phyloP scores from a whole-genome alignment of 2,113 vertebrate genomes.

The Gila orcuttii region DNA sequence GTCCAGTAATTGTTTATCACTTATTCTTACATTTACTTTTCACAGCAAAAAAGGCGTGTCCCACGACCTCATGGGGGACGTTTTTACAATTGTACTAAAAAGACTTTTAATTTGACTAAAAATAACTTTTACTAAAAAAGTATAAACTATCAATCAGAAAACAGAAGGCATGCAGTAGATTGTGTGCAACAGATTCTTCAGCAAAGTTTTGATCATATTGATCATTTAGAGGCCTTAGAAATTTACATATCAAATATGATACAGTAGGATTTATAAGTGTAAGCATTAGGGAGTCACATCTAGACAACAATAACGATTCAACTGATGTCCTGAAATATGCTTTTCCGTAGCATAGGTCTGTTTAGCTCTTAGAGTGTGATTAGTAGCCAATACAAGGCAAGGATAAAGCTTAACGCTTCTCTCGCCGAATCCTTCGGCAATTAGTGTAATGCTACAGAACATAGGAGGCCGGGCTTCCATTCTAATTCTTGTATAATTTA shows the following conservation, averaged over 20 bases:
- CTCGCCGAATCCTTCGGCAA: neutral
- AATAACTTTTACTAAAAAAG: neutral
- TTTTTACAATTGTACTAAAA: neutral
- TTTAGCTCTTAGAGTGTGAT: constrained; percentile 11
- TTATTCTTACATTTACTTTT: neutral
- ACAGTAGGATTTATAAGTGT: neutral
- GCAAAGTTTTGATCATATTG: neutral
- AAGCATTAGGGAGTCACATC: neutral
- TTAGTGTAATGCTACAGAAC: constrained; percentile 21
- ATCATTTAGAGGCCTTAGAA: neutral
- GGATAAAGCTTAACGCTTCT: constrained; percentile 29
- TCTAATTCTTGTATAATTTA: constrained; percentile 54
- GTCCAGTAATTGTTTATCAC: neutral
- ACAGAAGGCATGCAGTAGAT: neutral
- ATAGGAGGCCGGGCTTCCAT: constrained; percentile 24
- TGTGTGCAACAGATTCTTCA: neutral
- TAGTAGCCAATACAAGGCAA: constrained; percentile 25
- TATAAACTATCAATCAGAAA: neutral
- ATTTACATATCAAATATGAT: neutral
- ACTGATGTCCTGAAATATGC: neutral
- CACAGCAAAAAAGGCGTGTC: neutral
- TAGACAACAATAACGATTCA: neutral
- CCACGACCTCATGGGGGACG: neutral
- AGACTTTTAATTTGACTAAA: neutral
- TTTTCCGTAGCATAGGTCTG: neutral